A percentile compares a stretch with the other conserved stretches of the same genome.
Evolutionary conservation across 1,140 invertebrate genomes (phyloP).

Genomic region (Polypedilum pembai): DNA sequence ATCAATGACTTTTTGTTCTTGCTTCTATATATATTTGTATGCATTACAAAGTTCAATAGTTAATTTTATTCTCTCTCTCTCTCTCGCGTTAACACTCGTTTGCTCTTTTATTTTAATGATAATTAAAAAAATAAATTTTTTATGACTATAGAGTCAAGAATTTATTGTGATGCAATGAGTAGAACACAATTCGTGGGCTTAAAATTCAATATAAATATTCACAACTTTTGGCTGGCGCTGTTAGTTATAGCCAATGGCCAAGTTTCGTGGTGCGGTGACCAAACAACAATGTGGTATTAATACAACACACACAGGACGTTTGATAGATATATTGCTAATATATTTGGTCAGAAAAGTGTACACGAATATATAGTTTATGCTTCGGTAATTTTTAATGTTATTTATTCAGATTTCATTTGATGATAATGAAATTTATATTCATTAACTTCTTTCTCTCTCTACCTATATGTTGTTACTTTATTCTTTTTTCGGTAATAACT

Average conservation of each 20-base stretch:
- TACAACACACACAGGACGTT: slow-evolving; percentile 2
- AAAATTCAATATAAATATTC: slow-evolving; percentile 12
- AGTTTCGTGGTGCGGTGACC: neutral
- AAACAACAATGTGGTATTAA: slow-evolving; percentile 19
- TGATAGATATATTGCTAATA: slow-evolving; percentile 27
- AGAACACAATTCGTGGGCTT: neutral
- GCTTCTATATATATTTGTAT: neutral
- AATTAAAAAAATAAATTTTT: neutral
- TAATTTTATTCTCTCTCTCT: neutral
- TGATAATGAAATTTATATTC: slow-evolving; percentile 27
- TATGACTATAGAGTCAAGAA: slow-evolving; percentile 4
- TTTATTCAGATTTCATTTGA: slow-evolving; percentile 27
- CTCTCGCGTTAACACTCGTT: neutral
- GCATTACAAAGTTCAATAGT: neutral
- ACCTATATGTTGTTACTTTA: too few species aligned
- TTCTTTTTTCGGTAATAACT: neutral
- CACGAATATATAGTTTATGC: slow-evolving; percentile 20
- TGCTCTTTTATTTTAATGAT: slow-evolving; percentile 10
- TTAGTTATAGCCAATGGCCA: neutral
- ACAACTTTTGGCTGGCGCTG: too few species aligned
- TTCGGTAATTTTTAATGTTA: slow-evolving; percentile 28
- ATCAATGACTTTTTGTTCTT: neutral
- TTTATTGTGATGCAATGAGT: neutral
- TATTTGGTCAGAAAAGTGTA: slow-evolving; percentile 22
- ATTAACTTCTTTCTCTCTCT: slow-evolving; percentile 17